Percentiles rank a stretch among this genome's conserved stretches.
Evolutionary conservation across 2,113 vertebrate genomes (phyloP).

Genomic region (Anseranas semipalmata): DNA sequence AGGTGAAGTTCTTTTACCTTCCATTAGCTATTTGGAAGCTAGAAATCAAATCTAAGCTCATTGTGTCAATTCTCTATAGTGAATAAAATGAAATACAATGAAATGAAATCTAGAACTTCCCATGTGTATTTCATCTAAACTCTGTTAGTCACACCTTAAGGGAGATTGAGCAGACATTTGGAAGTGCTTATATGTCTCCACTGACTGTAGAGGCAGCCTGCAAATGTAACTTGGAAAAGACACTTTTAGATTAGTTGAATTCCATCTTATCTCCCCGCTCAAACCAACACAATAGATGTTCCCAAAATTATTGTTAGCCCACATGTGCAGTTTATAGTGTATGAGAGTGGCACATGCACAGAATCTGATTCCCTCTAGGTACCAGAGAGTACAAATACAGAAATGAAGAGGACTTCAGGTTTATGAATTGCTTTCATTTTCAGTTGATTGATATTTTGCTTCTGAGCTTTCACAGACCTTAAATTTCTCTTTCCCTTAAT

Average conservation of each 20-base stretch:
- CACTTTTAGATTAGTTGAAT: background rate
- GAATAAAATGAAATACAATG: background rate
- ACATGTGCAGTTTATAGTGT: background rate
- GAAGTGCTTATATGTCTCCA: background rate
- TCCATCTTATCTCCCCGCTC: background rate
- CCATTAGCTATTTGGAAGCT: background rate
- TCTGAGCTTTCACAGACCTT: background rate
- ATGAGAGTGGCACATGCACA: background rate
- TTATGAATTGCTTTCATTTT: background rate
- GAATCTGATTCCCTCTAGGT: background rate
- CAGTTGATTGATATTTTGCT: background rate
- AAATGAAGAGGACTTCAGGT: background rate
- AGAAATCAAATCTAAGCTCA: background rate
- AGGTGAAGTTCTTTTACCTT: background rate
- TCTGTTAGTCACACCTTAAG: background rate
- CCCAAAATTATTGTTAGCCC: background rate
- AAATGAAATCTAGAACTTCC: background rate
- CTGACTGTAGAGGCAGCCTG: fast-evolving
- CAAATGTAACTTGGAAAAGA: background rate
- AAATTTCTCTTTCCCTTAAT: background rate
- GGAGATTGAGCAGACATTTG: background rate
- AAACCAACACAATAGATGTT: background rate
- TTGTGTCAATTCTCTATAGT: background rate
- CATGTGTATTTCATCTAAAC: background rate
- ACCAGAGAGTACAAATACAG: background rate